These are phyloP conservation scores for Hephaestus fuliginosus DNA, from an alignment of 2,797 vertebrate genomes.

Conservation along the genomic window DNA sequence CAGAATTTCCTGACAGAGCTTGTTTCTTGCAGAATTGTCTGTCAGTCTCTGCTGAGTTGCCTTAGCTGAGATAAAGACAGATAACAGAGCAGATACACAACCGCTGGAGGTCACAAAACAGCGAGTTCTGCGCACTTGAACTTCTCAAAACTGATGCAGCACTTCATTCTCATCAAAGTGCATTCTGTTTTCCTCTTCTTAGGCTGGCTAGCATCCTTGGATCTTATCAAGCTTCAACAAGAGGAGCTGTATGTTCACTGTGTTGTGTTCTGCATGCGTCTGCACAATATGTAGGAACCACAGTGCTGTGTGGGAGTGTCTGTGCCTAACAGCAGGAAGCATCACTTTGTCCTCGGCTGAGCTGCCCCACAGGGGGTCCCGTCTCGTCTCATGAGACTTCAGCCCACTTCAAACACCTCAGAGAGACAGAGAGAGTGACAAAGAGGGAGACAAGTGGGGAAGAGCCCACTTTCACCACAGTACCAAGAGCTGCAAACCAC, in stretches of 20 bases:
- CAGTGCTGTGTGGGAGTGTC: neutral
- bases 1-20: slow-evolving; percentile 27
- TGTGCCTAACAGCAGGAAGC: slow-evolving; percentile 29
- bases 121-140: slow-evolving; percentile 29
- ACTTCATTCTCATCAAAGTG: slow-evolving; percentile 22
- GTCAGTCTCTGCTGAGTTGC: slow-evolving; percentile 45
- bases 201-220: neutral
- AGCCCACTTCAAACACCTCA: slow-evolving; percentile 47
- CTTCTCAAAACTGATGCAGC: slow-evolving; percentile 20
- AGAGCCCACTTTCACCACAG: neutral
- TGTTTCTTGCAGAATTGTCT: slow-evolving; percentile 28
- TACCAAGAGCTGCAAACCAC: slow-evolving; percentile 57
- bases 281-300: slow-evolving; percentile 7
- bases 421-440: neutral
- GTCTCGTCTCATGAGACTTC: slow-evolving; percentile 42
- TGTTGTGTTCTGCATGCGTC: neutral
- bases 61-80: slow-evolving; percentile 45
- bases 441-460: neutral
- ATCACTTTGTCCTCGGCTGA: slow-evolving; percentile 35
- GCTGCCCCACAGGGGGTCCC: slow-evolving; percentile 46
- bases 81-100: slow-evolving; percentile 29
- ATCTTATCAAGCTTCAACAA: slow-evolving; percentile 16
- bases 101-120: slow-evolving; percentile 44
- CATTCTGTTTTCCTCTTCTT: slow-evolving; percentile 5
- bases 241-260: neutral